Conservation (phyloP, 1,140 invertebrate species). For the Papilio aristodemus region DNA sequence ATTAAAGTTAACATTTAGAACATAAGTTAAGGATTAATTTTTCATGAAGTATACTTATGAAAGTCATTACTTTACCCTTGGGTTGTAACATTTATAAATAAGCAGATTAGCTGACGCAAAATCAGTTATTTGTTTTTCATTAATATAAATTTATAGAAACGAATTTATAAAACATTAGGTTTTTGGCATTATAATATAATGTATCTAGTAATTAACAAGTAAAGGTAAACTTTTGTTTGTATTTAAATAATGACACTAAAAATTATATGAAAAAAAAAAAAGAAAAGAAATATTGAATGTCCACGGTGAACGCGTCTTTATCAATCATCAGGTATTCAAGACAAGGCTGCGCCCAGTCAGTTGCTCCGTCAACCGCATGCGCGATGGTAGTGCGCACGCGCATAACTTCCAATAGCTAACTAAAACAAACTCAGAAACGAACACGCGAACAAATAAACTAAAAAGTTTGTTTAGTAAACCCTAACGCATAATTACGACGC, state of each 20-base stretch:
- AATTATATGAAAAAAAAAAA: too few species aligned
- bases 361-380: constrained; percentile 28
- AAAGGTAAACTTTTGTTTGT: too few species aligned
- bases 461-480: constrained; percentile 3
- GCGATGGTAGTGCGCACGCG: constrained; percentile 32
- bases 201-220: too few species aligned
- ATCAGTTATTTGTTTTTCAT: too few species aligned
- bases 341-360: constrained; percentile 21
- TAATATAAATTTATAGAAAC: background rate
- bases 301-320: constrained; percentile 22
- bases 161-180: too few species aligned
- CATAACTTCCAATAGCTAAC: background rate
- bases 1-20: background rate
- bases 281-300: background rate
- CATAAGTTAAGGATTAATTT: background rate
- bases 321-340: constrained; percentile 33
- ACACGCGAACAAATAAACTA: constrained; percentile 5
- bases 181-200: too few species aligned
- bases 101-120: too few species aligned
- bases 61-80: background rate
- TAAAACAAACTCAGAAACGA: constrained; percentile 16
- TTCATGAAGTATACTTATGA: background rate
- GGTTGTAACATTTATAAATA: background rate
- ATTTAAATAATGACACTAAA: too few species aligned
- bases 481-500: constrained; percentile 24